phyloP scores from a whole-genome alignment of 2,888 invertebrate species.

The Polyommatus iphigenia region DNA sequence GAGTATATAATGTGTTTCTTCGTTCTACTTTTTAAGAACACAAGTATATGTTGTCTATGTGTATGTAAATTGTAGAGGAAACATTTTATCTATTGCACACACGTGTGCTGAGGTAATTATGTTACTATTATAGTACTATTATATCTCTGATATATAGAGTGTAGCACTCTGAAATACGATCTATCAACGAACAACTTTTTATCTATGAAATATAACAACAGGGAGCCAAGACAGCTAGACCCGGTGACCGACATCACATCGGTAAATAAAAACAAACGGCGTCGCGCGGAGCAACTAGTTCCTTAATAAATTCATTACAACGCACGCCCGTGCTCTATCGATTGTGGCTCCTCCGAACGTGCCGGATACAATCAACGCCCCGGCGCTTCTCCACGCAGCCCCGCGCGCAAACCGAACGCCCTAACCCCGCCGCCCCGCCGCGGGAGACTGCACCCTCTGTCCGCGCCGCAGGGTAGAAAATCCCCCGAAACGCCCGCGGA shows the following conservation, averaged over 20 bases:
- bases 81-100: too few species aligned
- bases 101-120: too few species aligned
- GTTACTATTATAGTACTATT: too few species aligned
- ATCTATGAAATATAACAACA: background rate
- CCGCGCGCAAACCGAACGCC: constrained; percentile 39
- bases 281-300: constrained; percentile 56
- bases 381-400: constrained; percentile 76
- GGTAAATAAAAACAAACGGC: constrained; percentile 41
- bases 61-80: too few species aligned
- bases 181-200: background rate
- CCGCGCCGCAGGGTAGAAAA: constrained; percentile 42
- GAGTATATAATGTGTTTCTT: background rate
- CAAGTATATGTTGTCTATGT: background rate
- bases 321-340: constrained; percentile 79
- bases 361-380: constrained; percentile 77
- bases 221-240: background rate
- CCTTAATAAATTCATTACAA: constrained; percentile 78
- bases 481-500: constrained; percentile 37
- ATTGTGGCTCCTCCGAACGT: constrained; percentile 78
- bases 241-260: background rate
- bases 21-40: background rate
- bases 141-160: too few species aligned
- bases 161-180: too few species aligned
- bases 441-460: constrained; percentile 40
- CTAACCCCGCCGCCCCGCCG: constrained; percentile 20